A percentile compares a stretch with the other conserved stretches of the same genome.
These are phyloP conservation scores for Sebastes ruberrimus DNA, from an alignment of 2,797 vertebrate species.

Conservation along the genomic window DNA sequence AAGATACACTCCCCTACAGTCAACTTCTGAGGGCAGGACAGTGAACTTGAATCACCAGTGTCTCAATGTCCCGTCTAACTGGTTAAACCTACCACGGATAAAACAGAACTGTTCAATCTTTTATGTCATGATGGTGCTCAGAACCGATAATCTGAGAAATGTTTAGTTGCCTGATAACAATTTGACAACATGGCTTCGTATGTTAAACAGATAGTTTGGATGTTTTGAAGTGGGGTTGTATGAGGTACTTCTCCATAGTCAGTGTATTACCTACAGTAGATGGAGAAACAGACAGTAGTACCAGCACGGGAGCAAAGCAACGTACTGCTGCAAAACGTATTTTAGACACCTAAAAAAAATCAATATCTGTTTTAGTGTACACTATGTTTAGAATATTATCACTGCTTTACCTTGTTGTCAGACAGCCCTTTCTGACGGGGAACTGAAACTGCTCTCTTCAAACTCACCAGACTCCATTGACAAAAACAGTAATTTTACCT, in stretches of 20 bases:
- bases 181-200: not conserved
- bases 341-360: not conserved
- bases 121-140: not conserved
- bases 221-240: not conserved
- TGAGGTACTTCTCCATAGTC: not conserved
- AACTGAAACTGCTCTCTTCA: too few species aligned
- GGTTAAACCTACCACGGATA: slow-evolving; percentile 11
- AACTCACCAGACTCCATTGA: too few species aligned
- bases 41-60: not conserved
- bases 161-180: not conserved
- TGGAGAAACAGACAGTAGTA: too few species aligned
- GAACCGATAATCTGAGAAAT: not conserved
- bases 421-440: too few species aligned
- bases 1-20: not conserved
- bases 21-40: not conserved
- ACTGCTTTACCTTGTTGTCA: too few species aligned
- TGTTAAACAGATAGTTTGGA: not conserved
- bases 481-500: too few species aligned
- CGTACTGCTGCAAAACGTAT: not conserved
- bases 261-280: too few species aligned
- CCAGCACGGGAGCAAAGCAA: fast-evolving
- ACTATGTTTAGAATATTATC: too few species aligned
- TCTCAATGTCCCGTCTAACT: not conserved
- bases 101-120: not conserved
- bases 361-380: not conserved